These are phyloP conservation scores for Petrolisthes manimaculis DNA, from an alignment of 2,888 invertebrate genomes.

Conservation along the genomic window DNA sequence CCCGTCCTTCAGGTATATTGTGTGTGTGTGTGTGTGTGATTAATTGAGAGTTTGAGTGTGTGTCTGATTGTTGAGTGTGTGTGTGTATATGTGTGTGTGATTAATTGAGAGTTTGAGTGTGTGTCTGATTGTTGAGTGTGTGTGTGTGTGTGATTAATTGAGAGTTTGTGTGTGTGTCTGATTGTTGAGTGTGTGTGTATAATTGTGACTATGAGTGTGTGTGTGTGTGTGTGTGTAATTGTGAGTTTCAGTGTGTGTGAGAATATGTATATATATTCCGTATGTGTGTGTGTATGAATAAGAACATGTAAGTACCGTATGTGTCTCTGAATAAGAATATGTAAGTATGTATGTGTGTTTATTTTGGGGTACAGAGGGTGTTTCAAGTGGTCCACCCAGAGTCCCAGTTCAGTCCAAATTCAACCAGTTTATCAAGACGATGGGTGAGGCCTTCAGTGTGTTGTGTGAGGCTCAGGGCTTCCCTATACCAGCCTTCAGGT, in stretches of 20 bases:
- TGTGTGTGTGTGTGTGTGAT: constrained; percentile 20
- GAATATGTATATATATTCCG: too few relatives aligned
- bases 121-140: neutral
- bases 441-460: constrained; percentile 68
- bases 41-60: neutral
- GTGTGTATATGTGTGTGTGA: constrained; percentile 22
- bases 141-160: too few relatives aligned
- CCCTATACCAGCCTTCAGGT: constrained; percentile 79
- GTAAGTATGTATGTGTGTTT: too few relatives aligned
- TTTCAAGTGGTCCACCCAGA: constrained; percentile 14
- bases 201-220: too few relatives aligned
- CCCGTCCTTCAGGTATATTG: constrained; percentile 68
- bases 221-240: too few relatives aligned
- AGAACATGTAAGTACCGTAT: too few relatives aligned
- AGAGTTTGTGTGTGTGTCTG: too few relatives aligned
- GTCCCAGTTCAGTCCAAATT: constrained; percentile 29
- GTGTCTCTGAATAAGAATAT: too few relatives aligned
- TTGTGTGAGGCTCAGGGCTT: constrained; percentile 73
- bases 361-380: neutral
- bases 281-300: too few relatives aligned
- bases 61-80: constrained; percentile 19
- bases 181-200: too few relatives aligned
- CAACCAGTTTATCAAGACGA: constrained; percentile 56
- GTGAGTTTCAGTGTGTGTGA: too few relatives aligned
- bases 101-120: neutral